These are phyloP conservation scores for Ceratoteleas bidentatus DNA, from an alignment of 1,140 invertebrate species.

Conservation along the genomic window DNA sequence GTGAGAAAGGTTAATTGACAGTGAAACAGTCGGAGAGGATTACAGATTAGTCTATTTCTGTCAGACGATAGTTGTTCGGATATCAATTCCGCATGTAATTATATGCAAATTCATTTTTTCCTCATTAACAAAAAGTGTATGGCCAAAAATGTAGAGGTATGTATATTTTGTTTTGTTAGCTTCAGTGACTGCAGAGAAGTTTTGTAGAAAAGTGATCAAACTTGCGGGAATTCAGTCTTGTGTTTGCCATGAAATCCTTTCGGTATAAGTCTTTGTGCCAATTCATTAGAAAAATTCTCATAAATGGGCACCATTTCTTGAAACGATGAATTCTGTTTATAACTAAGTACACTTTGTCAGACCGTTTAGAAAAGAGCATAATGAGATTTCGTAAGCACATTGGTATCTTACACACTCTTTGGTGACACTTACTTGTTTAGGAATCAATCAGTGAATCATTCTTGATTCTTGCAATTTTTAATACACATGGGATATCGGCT, in stretches of 20 bases:
- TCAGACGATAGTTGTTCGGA: neutral
- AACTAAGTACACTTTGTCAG: neutral
- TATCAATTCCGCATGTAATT: neutral
- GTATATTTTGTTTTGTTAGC: neutral
- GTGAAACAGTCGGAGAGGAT: neutral
- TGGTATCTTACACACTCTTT: constrained; percentile 14
- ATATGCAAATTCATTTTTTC: neutral
- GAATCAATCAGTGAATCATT: constrained; percentile 16
- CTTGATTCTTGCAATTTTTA: constrained; percentile 2
- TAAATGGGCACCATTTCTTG: neutral
- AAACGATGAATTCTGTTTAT: neutral
- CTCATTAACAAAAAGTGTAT: no score
- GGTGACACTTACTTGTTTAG: constrained; percentile 15
- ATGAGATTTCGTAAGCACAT: constrained; percentile 17
- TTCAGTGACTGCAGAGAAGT: neutral
- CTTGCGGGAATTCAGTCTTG: neutral
- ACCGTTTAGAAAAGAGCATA: constrained; percentile 8
- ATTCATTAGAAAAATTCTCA: neutral
- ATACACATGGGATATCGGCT: neutral
- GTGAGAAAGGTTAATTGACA: no score
- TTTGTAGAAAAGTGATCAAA: neutral
- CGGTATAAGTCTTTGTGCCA: neutral
- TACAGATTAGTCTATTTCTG: neutral
- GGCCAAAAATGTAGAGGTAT: no score
- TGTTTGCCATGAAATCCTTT: neutral